Percentiles rank a stretch among this genome's conserved stretches.
Evolutionary conservation across 2,797 vertebrate genomes (phyloP).

Genomic region (Sebastolobus altivelis): DNA sequence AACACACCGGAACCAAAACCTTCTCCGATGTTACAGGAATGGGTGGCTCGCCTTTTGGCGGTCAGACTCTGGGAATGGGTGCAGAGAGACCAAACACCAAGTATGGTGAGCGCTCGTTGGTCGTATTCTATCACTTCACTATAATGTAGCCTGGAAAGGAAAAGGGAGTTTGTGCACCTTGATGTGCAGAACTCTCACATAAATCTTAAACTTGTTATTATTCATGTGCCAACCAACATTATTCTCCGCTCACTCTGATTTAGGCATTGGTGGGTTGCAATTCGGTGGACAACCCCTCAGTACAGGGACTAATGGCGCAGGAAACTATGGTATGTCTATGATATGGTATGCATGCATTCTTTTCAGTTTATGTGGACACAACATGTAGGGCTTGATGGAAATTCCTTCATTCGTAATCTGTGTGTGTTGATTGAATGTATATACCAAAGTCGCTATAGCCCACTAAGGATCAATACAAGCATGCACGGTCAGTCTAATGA

Average conservation of each 20-base stretch:
- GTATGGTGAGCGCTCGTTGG: conserved; percentile 68
- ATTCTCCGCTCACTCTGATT: conserved; percentile 14
- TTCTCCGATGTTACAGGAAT: conserved; percentile 58
- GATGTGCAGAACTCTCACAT: background rate
- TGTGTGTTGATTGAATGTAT: background rate
- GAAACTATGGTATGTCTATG: conserved; percentile 59
- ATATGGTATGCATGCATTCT: background rate
- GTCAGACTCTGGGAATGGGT: conserved; percentile 53
- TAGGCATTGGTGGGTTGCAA: conserved; percentile 78
- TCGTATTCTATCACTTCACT: background rate
- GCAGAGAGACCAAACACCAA: conserved; percentile 67
- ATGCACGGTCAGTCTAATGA: background rate
- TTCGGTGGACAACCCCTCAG: conserved; percentile 64
- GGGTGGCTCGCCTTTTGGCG: conserved; percentile 61
- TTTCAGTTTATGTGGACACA: background rate
- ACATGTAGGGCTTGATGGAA: background rate
- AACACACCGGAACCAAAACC: background rate
- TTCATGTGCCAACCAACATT: background rate
- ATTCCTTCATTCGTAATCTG: background rate
- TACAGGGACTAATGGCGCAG: conserved; percentile 50
- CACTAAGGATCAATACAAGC: background rate
- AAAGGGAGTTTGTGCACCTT: background rate
- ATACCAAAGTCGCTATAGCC: background rate
- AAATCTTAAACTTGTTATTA: background rate
- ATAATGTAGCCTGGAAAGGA: no score